These are phyloP conservation scores for Drosophila ficusphila DNA, from an alignment of 1,140 invertebrate species.

Conservation along the genomic window DNA sequence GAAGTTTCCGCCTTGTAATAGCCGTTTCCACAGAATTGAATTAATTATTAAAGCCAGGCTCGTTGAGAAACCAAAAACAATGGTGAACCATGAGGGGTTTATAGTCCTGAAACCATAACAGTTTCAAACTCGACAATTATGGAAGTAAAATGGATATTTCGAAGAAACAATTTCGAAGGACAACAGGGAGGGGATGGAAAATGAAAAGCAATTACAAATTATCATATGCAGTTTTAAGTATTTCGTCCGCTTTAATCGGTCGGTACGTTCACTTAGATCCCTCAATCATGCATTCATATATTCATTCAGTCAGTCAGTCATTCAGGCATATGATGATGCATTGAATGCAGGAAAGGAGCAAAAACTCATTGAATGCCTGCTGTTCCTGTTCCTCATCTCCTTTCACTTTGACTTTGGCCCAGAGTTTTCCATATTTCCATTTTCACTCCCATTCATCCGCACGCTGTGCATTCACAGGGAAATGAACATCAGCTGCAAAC, in stretches of 20 bases:
- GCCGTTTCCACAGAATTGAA: not conserved
- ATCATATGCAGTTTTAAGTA: conserved; percentile 42
- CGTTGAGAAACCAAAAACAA: conserved; percentile 8
- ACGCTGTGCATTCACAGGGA: conserved; percentile 64
- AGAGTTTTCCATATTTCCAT: conserved; percentile 36
- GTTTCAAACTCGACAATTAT: conserved; percentile 19
- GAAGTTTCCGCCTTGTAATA: conserved; percentile 11
- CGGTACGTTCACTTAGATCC: not conserved
- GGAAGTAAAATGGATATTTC: conserved; percentile 17
- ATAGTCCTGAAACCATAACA: conserved; percentile 6
- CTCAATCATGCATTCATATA: conserved; percentile 25
- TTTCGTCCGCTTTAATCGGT: not conserved
- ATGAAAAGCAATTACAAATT: conserved; percentile 31
- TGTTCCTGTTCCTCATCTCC: conserved; percentile 22
- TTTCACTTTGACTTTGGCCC: conserved; percentile 56
- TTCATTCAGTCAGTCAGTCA: conserved; percentile 28
- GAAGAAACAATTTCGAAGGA: not conserved
- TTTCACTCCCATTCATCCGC: conserved; percentile 42
- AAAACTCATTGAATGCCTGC: conserved; percentile 47
- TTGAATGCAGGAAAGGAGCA: conserved; percentile 34
- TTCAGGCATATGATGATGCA: conserved; percentile 48
- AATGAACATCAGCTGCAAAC: conserved; percentile 62
- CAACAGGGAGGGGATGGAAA: not conserved
- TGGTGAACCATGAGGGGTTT: not conserved
- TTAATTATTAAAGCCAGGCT: conserved; percentile 16